Conservation (phyloP, 30 jellyfish, hydroid and myxozoan species). For the Aurelia sp. region DNA sequence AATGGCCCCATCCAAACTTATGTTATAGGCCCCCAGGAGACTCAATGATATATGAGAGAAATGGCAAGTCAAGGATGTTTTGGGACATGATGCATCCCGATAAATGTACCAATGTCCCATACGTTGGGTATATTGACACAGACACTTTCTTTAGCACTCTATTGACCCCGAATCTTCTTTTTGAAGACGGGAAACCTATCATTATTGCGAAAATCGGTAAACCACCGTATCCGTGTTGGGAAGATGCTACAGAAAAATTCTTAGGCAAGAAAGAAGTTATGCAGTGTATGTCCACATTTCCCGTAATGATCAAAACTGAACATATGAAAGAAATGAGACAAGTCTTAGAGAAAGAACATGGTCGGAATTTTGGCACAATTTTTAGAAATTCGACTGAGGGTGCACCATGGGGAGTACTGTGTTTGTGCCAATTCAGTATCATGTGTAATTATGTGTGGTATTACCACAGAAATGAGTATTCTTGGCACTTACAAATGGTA, state of each 20-base stretch:
- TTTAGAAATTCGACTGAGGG: not conserved
- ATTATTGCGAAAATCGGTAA: slow-evolving; percentile 49
- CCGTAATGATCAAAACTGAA: slow-evolving; percentile 53
- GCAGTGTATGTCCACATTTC: slow-evolving; percentile 74
- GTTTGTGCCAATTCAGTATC: slow-evolving; percentile 61
- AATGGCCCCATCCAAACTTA: slow-evolving; percentile 69
- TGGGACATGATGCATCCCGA: slow-evolving; percentile 71
- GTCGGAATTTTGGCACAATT: slow-evolving; percentile 45
- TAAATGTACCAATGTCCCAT: slow-evolving; percentile 47
- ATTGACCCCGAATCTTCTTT: slow-evolving; percentile 62
- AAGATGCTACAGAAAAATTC: slow-evolving; percentile 28
- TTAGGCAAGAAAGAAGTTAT: slow-evolving; percentile 53
- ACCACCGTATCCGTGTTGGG: slow-evolving; percentile 51
- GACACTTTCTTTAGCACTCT: slow-evolving; percentile 62
- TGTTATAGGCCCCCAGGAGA: slow-evolving; percentile 55
- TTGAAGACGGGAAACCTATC: slow-evolving; percentile 58
- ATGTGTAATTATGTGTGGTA: slow-evolving; percentile 78
- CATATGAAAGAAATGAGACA: slow-evolving; percentile 59
- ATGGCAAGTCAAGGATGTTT: slow-evolving; percentile 63
- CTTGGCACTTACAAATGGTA: slow-evolving; percentile 65
- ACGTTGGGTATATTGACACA: slow-evolving; percentile 71
- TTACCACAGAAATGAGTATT: slow-evolving; percentile 66
- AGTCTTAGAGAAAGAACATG: slow-evolving; percentile 31
- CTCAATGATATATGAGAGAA: slow-evolving; percentile 1
- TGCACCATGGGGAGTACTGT: slow-evolving; percentile 29